A percentile compares a stretch with the other conserved stretches of the same genome.
These are phyloP conservation scores for Peromyscus leucopus DNA, from an alignment of 2,113 vertebrate species.

Conservation along the genomic window DNA sequence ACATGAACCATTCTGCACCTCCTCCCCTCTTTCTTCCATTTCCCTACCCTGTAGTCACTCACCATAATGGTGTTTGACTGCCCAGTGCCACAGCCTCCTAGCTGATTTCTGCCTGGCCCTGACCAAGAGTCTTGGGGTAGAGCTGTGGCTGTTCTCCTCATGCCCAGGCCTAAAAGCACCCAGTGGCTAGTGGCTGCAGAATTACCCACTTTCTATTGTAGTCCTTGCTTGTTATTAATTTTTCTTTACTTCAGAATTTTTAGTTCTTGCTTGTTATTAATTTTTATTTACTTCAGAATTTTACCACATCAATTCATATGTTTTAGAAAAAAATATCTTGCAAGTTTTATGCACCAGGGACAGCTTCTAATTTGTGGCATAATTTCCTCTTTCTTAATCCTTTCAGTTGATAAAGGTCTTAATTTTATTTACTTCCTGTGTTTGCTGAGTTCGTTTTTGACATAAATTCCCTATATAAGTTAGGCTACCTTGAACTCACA, in stretches of 20 bases:
- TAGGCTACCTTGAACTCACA: no score
- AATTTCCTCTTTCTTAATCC: not conserved
- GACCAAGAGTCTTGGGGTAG: no score
- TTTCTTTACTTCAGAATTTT: not conserved
- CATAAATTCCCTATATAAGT: no score
- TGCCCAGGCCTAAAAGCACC: no score
- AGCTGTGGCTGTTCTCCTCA: no score
- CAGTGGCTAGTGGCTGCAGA: no score
- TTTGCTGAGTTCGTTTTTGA: not conserved
- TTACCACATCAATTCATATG: not conserved
- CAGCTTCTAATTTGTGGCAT: not conserved
- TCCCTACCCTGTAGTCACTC: no score
- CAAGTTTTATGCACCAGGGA: slow-evolving; percentile 17
- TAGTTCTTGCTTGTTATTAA: not conserved
- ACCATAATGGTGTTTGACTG: no score
- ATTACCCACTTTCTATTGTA: not conserved
- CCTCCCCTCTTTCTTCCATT: no score
- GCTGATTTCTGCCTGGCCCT: no score
- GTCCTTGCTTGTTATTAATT: not conserved
- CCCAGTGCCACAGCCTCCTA: no score
- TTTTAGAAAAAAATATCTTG: not conserved
- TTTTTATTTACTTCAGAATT: not conserved
- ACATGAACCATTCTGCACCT: no score
- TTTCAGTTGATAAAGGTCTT: slow-evolving; percentile 3
- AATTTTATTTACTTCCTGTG: not conserved